Percentiles rank a stretch among this genome's conserved stretches.
These are phyloP conservation scores for Porphyrio hochstetteri DNA, from an alignment of 2,113 vertebrate genomes.

Conservation along the genomic window DNA sequence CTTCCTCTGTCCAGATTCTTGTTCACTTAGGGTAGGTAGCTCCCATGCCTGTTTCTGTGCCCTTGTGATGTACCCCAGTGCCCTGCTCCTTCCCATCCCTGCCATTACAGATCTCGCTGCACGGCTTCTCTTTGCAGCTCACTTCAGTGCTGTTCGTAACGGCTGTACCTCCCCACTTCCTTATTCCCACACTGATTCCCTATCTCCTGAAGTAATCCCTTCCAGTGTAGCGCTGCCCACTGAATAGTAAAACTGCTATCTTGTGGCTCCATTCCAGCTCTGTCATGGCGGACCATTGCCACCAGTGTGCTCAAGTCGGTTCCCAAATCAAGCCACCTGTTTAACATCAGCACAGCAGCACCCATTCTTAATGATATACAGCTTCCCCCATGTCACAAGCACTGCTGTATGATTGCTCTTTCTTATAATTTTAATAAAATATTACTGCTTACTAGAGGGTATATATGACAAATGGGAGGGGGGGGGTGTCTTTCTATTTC, in stretches of 20 bases:
- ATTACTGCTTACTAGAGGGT: fast-evolving
- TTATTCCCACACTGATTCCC: neutral
- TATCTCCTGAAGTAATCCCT: neutral
- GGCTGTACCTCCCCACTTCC: fast-evolving
- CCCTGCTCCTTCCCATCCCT: fast-evolving
- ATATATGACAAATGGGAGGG: fast-evolving
- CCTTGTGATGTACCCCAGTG: neutral
- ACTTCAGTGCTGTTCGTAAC: neutral
- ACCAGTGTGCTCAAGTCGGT: neutral
- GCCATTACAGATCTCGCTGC: neutral
- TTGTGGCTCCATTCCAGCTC: neutral
- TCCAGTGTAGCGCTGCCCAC: neutral
- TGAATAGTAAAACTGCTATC: fast-evolving
- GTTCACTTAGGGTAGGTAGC: neutral
- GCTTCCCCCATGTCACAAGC: neutral
- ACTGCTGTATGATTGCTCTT: fast-evolving
- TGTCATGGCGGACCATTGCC: neutral
- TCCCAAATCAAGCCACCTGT: neutral
- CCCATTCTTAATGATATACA: fast-evolving
- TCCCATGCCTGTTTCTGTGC: neutral
- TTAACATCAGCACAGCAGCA: neutral
- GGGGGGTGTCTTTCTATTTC: neutral
- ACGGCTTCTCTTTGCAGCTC: neutral
- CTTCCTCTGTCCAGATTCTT: too few relatives aligned
- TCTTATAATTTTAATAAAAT: neutral